Percentiles rank a stretch among this genome's conserved stretches.
phyloP scores from a whole-genome alignment of 2,113 vertebrate species.

The Chinchilla lanigera region DNA sequence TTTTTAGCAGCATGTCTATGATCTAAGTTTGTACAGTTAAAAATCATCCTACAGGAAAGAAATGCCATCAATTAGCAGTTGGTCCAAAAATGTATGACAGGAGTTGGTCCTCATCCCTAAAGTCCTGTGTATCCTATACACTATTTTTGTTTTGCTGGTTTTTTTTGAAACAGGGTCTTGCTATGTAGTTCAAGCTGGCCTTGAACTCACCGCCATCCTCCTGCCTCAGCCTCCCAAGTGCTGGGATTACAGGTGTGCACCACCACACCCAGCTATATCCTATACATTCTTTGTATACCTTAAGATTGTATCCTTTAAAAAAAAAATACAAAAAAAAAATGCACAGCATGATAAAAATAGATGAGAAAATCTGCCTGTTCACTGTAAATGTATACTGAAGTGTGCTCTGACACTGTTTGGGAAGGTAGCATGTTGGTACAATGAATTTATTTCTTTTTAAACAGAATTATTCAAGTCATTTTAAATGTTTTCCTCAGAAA shows the following conservation, averaged over 20 bases:
- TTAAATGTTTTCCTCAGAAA: constrained; percentile 48
- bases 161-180: not conserved
- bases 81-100: not conserved
- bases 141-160: not conserved
- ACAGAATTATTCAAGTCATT: constrained; percentile 47
- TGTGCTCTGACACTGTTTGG: not conserved
- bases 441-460: not conserved
- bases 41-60: not conserved
- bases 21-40: not conserved
- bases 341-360: not conserved
- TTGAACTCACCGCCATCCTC: not conserved
- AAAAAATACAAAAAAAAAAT: too few relatives aligned
- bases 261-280: not conserved
- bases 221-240: not conserved
- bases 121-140: not conserved
- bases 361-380: not conserved
- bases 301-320: not conserved
- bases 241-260: not conserved
- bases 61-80: not conserved
- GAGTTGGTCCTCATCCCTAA: not conserved
- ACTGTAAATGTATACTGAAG: constrained; percentile 35
- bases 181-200: not conserved
- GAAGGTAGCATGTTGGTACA: not conserved
- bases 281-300: constrained; percentile 5
- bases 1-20: not conserved